These are phyloP conservation scores for Sminthopsis crassicaudata DNA, from an alignment of 2,113 vertebrate species.

Conservation along the genomic window DNA sequence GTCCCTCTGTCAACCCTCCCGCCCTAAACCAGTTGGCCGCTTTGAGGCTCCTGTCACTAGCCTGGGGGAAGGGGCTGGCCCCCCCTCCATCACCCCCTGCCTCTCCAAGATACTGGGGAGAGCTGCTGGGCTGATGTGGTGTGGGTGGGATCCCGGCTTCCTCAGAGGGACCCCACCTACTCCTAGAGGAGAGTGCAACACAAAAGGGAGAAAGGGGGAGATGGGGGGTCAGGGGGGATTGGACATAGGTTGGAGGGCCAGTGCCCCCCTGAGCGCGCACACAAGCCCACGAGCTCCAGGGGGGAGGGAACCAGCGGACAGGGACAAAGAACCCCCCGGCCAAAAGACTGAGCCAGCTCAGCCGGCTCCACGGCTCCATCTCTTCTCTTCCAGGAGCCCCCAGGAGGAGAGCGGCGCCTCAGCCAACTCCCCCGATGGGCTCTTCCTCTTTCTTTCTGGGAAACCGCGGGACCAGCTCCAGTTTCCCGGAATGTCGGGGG, in stretches of 20 bases:
- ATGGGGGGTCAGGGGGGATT: neutral
- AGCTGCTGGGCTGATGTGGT: neutral
- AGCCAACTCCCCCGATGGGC: neutral
- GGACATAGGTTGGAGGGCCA: neutral
- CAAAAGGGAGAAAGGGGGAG: neutral
- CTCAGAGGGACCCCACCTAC: neutral
- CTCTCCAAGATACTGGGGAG: neutral
- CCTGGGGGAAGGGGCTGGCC: constrained; percentile 4
- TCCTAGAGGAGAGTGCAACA: no score
- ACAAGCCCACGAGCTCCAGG: neutral
- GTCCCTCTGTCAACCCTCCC: constrained; percentile 36
- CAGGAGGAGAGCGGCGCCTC: neutral
- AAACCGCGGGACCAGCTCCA: neutral
- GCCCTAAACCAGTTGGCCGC: constrained; percentile 67
- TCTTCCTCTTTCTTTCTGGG: neutral
- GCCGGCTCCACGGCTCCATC: constrained; percentile 27
- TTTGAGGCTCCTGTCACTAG: neutral
- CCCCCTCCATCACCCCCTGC: constrained; percentile 2
- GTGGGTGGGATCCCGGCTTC: neutral
- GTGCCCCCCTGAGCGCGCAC: neutral
- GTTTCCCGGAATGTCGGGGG: neutral
- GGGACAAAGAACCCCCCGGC: neutral
- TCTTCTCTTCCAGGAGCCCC: neutral
- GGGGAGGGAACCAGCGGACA: neutral
- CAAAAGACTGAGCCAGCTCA: constrained; percentile 40